Evolutionary conservation across 2,888 invertebrate species (phyloP), one percentile per base, ranked within the genome.

Genomic region (Eutolmus rufibarbis): DNA sequence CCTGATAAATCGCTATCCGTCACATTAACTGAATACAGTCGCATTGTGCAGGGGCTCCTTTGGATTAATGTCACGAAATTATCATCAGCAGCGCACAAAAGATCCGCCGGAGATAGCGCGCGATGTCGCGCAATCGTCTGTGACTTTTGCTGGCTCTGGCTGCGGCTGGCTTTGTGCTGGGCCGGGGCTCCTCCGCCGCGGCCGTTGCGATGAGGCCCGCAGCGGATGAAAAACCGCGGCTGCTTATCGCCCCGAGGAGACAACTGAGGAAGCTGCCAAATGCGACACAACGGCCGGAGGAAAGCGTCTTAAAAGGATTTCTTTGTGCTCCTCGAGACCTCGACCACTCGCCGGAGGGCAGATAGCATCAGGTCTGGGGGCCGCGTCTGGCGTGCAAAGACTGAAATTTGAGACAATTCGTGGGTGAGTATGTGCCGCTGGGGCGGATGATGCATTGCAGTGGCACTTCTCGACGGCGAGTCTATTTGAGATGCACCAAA

Each of bases 11-110:
- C 51, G 77, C 37, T 86, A 76, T 56, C 76, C 86, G 86, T 86
- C 86, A 86, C 86, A 86, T 86, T 86, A 86, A 77, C 86, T 57
- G 77, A 86, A 86, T 56, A 86, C 77, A 86, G 66, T 5, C 84
- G 84, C 81, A 74, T 74, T 40, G 66, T 84, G 74, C 23, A 19
- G 23, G 46, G 46, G 8, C 46, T 76, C 51, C 56, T 77, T 86
- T 88, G 84, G 87, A 90, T 90, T 90, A 90, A 90, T 90, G 91
- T 91, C 91, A 90, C 91, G 91, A 90, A 90, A 90, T 90, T 90
- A 91, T 90, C 90, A 90, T 90, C 90, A 89, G 84, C 87, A 86
- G 82, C 87, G 89, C 88, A 89, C 89, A 89, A 89, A 89, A 90
- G 89, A 89, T 90, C 89, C 89, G 90, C 89, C 89, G 81, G 88